Evolutionary conservation across 64 coral and sea anemone genomes (phyloP).

Genomic region (Pocillopora damicornis): DNA sequence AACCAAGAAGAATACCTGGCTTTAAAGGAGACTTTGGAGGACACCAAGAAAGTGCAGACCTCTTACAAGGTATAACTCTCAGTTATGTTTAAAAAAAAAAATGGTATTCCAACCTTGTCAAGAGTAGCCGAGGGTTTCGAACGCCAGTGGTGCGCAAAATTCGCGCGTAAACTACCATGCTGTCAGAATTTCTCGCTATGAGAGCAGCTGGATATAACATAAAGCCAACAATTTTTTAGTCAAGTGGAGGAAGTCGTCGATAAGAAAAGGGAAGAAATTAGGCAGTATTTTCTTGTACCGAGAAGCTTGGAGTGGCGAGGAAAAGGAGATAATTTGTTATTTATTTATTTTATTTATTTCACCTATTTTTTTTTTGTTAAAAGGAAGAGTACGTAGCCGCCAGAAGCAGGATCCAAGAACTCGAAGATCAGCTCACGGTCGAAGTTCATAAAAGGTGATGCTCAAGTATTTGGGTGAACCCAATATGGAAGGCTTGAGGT

Average conservation of each 20-base stretch:
- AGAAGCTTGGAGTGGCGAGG: not conserved
- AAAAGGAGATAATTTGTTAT: not conserved
- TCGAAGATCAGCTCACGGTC: slow-evolving; percentile 23
- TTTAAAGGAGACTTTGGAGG: slow-evolving; percentile 48
- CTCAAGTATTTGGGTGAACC: not conserved
- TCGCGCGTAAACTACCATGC: no score
- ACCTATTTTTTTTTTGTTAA: not conserved
- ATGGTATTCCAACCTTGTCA: no score
- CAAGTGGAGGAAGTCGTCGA: no score
- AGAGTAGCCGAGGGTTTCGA: no score
- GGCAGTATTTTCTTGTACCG: no score
- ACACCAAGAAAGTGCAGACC: slow-evolving; percentile 23
- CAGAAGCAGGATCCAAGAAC: slow-evolving; percentile 44
- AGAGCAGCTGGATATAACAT: no score
- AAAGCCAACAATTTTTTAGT: no score
- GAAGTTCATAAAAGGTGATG: not conserved
- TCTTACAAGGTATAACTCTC: slow-evolving; percentile 43
- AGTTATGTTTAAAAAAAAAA: no score
- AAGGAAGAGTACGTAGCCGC: slow-evolving; percentile 50
- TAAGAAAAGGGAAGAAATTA: no score
- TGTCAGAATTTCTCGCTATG: no score
- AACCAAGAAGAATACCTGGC: slow-evolving; percentile 39
- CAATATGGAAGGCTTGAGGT: no score
- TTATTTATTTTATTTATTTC: not conserved
- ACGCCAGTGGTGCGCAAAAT: no score